Percentiles rank a stretch among this genome's conserved stretches.
Evolutionary conservation across 2,888 invertebrate species (phyloP).

Genomic region (Pristionchus arcanus): DNA sequence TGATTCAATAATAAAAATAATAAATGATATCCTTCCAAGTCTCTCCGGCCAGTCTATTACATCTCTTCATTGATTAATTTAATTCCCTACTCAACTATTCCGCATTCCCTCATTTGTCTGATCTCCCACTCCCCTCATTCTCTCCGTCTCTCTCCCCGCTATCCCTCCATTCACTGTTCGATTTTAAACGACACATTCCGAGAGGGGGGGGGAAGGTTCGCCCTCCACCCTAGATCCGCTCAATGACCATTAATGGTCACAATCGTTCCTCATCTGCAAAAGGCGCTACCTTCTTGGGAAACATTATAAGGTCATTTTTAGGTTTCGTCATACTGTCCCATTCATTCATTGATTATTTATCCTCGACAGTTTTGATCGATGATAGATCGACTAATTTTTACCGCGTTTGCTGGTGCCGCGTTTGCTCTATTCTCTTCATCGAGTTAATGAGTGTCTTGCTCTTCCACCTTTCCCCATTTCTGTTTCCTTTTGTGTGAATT

Average conservation of each 20-base stretch:
- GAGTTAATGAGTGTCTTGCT: conserved; percentile 30
- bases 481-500: conserved; percentile 36
- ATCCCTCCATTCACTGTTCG: conserved; percentile 24
- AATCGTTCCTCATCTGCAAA: background rate
- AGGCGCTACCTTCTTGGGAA: background rate
- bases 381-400: too few species aligned
- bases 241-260: conserved; percentile 3
- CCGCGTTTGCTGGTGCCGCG: too few species aligned
- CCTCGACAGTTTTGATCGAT: too few species aligned
- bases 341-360: too few species aligned
- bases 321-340: too few species aligned
- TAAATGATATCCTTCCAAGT: too few species aligned
- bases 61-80: background rate
- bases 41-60: too few species aligned
- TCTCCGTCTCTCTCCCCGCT: conserved; percentile 7
- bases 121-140: conserved; percentile 4
- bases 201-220: conserved; percentile 29
- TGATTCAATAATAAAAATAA: too few species aligned
- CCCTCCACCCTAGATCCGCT: conserved; percentile 5
- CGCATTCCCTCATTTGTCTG: conserved; percentile 38
- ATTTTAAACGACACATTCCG: conserved; percentile 48
- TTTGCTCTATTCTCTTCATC: background rate
- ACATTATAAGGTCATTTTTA: too few species aligned
- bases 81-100: background rate
- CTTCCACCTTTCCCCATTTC: background rate